Evolutionary conservation across 2,797 vertebrate genomes (phyloP).

Genomic region (Strix occidentalis): DNA sequence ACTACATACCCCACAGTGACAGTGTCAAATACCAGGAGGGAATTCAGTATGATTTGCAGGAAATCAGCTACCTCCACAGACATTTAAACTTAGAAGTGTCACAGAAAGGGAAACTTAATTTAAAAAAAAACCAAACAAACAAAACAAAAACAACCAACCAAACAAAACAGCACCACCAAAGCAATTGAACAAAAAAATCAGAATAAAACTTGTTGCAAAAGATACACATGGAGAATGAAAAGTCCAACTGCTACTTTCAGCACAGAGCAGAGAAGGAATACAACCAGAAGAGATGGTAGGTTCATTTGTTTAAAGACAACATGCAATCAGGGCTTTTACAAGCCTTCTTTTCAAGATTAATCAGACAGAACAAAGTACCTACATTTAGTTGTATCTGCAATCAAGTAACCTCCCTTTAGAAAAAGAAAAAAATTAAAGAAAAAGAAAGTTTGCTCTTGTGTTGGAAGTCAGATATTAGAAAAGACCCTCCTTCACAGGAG

Average conservation of each 20-base stretch:
- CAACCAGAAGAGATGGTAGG: not conserved
- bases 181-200: not conserved
- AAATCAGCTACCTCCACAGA: not conserved
- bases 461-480: not conserved
- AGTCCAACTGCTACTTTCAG: not conserved
- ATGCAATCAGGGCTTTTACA: not conserved
- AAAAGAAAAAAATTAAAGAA: not conserved
- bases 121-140: not conserved
- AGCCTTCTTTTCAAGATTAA: not conserved
- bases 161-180: not conserved
- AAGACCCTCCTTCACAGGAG: not conserved
- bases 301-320: not conserved
- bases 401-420: not conserved
- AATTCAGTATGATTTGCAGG: not conserved
- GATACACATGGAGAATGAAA: not conserved
- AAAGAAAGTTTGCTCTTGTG: not conserved
- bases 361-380: not conserved
- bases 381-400: not conserved
- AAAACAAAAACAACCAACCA: not conserved
- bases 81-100: not conserved
- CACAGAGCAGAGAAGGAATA: not conserved
- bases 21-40: not conserved
- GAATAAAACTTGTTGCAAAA: not conserved
- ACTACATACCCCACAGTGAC: not conserved
- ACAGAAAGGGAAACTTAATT: not conserved